These are phyloP conservation scores for Caenorhabditis tropicalis DNA, from an alignment of 1,140 invertebrate genomes.

Conservation along the genomic window DNA sequence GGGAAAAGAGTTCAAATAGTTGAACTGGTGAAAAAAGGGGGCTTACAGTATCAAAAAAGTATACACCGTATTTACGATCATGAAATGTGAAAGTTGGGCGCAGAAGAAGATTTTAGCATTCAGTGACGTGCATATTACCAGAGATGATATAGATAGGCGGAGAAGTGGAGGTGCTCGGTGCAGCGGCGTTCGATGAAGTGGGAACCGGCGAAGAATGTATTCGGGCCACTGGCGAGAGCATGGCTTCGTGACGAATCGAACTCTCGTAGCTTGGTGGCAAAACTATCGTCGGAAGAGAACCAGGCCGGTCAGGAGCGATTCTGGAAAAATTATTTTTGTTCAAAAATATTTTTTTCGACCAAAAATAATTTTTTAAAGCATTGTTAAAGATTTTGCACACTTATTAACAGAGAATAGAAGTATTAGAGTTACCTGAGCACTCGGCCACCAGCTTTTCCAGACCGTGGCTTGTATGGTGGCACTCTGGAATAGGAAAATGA, in stretches of 20 bases:
- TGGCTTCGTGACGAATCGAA: not conserved
- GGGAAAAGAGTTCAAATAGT: not conserved
- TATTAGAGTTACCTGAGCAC: conserved; percentile 46
- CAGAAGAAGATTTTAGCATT: not conserved
- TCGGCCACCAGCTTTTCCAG: conserved; percentile 26
- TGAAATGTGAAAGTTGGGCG: conserved; percentile 18
- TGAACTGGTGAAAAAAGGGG: too few species aligned
- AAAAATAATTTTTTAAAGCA: too few species aligned
- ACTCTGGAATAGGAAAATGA: conserved; percentile 34
- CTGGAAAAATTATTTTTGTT: not conserved
- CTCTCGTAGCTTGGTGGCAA: conserved; percentile 49
- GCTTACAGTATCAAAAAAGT: not conserved
- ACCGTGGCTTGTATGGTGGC: conserved; percentile 44
- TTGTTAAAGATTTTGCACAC: too few species aligned
- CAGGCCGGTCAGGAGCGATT: conserved; percentile 45
- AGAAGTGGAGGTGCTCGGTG: conserved; percentile 37
- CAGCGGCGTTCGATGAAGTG: conserved; percentile 18
- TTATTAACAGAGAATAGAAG: not conserved
- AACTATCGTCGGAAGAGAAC: conserved; percentile 20
- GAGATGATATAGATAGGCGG: conserved; percentile 39
- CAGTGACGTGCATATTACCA: conserved; percentile 45
- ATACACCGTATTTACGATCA: not conserved
- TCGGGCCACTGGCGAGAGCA: not conserved
- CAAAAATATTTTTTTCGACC: too few species aligned
- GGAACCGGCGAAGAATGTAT: conserved; percentile 31